A percentile compares a stretch with the other conserved stretches of the same genome.
Conservation (phyloP, 2,888 invertebrate species). For the Tridacna crocea region DNA sequence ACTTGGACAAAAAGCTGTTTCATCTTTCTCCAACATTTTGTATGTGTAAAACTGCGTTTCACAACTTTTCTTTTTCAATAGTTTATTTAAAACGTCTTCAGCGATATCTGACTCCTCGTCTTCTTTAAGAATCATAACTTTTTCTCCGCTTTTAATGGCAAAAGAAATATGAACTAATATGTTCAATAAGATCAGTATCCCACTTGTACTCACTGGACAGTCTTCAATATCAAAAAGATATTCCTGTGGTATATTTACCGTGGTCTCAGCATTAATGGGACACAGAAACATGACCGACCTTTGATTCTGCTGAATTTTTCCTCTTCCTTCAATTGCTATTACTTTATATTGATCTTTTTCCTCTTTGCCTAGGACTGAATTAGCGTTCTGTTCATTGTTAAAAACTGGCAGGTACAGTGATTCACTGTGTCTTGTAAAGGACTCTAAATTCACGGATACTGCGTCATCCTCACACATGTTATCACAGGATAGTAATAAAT, state of each 20-base stretch:
- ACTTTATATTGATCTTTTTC: constrained; percentile 1
- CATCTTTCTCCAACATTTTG: not conserved
- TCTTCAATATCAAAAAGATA: not conserved
- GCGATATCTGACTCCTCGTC: not conserved
- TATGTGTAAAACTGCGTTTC: not conserved
- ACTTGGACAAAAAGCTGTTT: not conserved
- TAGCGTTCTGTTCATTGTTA: not conserved
- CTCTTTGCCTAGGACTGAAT: not conserved
- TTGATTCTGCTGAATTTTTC: not conserved
- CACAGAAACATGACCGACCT: not conserved
- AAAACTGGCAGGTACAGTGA: not conserved
- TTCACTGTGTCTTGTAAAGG: not conserved
- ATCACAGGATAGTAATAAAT: not conserved
- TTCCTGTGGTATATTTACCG: not conserved
- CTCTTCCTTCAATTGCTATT: constrained; percentile 23
- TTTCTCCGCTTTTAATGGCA: not conserved
- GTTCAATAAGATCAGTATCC: not conserved
- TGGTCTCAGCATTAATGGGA: not conserved
- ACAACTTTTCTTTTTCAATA: not conserved
- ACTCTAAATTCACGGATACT: not conserved
- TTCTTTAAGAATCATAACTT: not conserved
- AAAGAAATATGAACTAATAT: not conserved
- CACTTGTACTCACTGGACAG: not conserved
- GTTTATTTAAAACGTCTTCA: not conserved
- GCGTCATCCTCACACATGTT: not conserved